Evolutionary conservation across 2,888 invertebrate genomes (phyloP), one percentile per base, ranked within the genome.

Genomic region (Dioctria rufipes): DNA sequence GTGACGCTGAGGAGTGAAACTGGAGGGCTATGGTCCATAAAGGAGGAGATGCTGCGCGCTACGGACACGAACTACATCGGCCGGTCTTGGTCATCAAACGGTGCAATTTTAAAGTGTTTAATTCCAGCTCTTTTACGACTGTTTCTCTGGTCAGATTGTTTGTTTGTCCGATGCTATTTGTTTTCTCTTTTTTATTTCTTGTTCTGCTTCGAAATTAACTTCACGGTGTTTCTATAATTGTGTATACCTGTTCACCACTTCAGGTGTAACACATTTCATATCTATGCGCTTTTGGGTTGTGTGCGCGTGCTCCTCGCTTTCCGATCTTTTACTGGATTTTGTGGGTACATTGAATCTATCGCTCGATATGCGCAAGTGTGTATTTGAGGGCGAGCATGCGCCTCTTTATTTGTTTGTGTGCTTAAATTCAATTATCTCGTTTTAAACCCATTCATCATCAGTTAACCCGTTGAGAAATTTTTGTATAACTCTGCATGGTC

Each of bases 401-500:
- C 77, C 77, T 63, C 11, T 54, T 79, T 79, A 54, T 80, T 69
- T 80, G 73, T 80, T 73, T 81, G 78, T 80, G 77, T 80, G 69
- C 75, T 80, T 71, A 82, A 79, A 81, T 82, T 81, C 82, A 82
- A 82, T 82, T 82, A 82, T 82, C 81, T 82, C 80, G 78, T 82
- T 81, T 81, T 80, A 81, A 81, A 80, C 71, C 73, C 81, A 82
- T 82, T 82, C 82, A 82, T 82, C 82, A 82, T 82, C 81, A 80
- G 80, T 82, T 82, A 82, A 81, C 80, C 81, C 80, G 82, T 80
- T 82, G 82, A 82, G 81, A 82, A 81, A 78, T 81, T 78, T 80
- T 66, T 77, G 80, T 77, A 67, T 60, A 69, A 61, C 69, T 63
- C 80, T 58, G 63, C 69, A 67, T 79, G 79, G 79, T 51, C 79